Evolutionary conservation across 2,113 vertebrate species (phyloP).

Genomic region (Axis porcinus): DNA sequence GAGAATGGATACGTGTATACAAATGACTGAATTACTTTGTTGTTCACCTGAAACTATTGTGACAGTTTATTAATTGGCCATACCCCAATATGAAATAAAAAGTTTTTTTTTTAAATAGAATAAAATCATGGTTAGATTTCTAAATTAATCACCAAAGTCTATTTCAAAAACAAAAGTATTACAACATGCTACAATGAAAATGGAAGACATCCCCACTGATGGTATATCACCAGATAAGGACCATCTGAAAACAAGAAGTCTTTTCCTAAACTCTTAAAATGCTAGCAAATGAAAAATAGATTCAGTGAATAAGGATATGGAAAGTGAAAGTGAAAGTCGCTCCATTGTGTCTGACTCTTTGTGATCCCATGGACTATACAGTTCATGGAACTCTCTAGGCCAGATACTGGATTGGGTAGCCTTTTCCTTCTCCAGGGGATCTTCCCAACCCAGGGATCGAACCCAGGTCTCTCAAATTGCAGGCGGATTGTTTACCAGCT

Average conservation of each 20-base stretch:
- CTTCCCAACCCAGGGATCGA: background rate
- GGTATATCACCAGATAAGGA: background rate
- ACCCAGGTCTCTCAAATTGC: background rate
- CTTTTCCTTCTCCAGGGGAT: background rate
- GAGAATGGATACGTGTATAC: background rate
- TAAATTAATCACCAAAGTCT: background rate
- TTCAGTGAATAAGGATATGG: background rate
- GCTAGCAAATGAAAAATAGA: conserved; percentile 14
- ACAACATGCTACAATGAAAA: background rate
- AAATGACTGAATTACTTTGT: background rate
- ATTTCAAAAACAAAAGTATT: background rate
- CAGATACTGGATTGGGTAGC: background rate
- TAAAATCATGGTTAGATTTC: background rate
- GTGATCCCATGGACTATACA: background rate
- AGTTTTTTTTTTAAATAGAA: background rate
- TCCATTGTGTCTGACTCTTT: background rate
- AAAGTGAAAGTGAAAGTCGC: background rate
- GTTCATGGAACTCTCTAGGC: background rate
- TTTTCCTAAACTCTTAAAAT: background rate
- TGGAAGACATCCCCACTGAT: background rate
- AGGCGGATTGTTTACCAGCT: background rate
- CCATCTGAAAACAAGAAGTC: background rate
- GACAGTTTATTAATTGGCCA: background rate
- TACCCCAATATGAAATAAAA: background rate
- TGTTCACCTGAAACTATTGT: background rate